A percentile compares a stretch with the other conserved stretches of the same genome.
Evolutionary conservation across 2,888 invertebrate genomes (phyloP).

Genomic region (Mystacides longicornis): DNA sequence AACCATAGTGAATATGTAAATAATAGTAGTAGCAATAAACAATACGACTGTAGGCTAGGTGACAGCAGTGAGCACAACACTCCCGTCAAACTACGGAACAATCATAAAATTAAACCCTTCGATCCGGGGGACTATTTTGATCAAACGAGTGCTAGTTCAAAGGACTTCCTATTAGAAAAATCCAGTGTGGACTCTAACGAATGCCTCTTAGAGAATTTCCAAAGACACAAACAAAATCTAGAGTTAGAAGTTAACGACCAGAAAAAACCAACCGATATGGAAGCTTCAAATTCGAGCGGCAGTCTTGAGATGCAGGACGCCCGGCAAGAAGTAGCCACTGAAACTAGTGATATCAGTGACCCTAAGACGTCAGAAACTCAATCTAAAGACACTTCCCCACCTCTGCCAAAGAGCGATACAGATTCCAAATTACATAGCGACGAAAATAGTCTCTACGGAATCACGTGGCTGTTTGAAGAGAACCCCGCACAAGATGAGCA

Average conservation of each 20-base stretch:
- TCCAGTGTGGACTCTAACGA: slow-evolving; percentile 49
- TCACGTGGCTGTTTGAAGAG: slow-evolving; percentile 47
- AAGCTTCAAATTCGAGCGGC: slow-evolving; percentile 53
- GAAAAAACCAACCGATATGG: slow-evolving; percentile 33
- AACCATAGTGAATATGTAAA: slow-evolving; percentile 15
- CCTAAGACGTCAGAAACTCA: slow-evolving; percentile 36
- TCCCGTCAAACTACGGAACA: slow-evolving; percentile 27
- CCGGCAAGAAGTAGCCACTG: slow-evolving; percentile 26
- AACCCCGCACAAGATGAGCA: slow-evolving; percentile 33
- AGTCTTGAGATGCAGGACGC: slow-evolving; percentile 49
- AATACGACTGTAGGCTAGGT: slow-evolving; percentile 23
- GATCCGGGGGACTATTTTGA: slow-evolving; percentile 45
- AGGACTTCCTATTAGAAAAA: slow-evolving; percentile 60
- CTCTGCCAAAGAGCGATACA: slow-evolving; percentile 19
- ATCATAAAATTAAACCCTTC: slow-evolving; percentile 32
- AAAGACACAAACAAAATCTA: slow-evolving; percentile 31
- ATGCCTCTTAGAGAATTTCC: slow-evolving; percentile 33
- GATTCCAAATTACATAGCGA: slow-evolving; percentile 31
- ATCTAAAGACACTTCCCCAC: slow-evolving; percentile 21
- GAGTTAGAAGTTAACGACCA: slow-evolving; percentile 29
- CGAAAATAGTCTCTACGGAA: slow-evolving; percentile 42
- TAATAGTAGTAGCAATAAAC: too few relatives aligned
- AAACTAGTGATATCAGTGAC: slow-evolving; percentile 30
- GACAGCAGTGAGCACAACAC: slow-evolving; percentile 30
- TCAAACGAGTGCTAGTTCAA: slow-evolving; percentile 61